Evolutionary conservation across 2,113 vertebrate genomes (phyloP).

Genomic region (Oplegnathus fasciatus): DNA sequence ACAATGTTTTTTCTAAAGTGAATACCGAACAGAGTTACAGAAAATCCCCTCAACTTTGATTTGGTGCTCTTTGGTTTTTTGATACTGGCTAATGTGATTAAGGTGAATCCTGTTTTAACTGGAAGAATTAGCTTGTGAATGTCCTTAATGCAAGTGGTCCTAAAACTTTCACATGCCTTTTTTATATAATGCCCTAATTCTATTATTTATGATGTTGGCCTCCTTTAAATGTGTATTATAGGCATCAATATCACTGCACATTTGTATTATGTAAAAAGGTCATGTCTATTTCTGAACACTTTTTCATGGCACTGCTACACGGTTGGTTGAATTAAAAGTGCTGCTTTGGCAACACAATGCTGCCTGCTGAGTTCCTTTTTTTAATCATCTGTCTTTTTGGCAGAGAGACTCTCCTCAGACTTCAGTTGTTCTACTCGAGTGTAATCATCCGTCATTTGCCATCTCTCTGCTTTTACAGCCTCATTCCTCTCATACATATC

Average conservation of each 20-base stretch:
- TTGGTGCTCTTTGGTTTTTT: background rate
- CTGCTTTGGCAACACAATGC: slow-evolving; percentile 18
- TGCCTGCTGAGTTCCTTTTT: background rate
- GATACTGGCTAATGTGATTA: background rate
- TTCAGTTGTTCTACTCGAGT: background rate
- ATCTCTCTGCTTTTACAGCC: slow-evolving; percentile 22
- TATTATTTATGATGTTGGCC: slow-evolving; percentile 16
- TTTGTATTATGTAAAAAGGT: slow-evolving; percentile 15
- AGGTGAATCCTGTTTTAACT: background rate
- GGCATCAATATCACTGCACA: background rate
- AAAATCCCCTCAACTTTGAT: background rate
- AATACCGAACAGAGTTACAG: background rate
- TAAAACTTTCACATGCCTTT: background rate
- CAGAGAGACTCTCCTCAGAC: slow-evolving; percentile 6
- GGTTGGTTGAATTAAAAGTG: slow-evolving; percentile 41
- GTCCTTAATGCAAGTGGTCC: slow-evolving; percentile 17
- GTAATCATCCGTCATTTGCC: slow-evolving; percentile 38
- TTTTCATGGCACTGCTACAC: background rate
- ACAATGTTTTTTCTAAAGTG: background rate
- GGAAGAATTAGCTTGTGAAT: background rate
- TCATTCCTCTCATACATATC: slow-evolving; percentile 2
- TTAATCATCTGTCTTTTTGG: slow-evolving; percentile 27
- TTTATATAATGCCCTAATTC: background rate
- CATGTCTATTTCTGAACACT: slow-evolving; percentile 4
- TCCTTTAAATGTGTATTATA: background rate